Percentiles rank a stretch among this genome's conserved stretches.
These are phyloP conservation scores for Chloroceryle amazona DNA, from an alignment of 2,797 vertebrate genomes.

Conservation along the genomic window DNA sequence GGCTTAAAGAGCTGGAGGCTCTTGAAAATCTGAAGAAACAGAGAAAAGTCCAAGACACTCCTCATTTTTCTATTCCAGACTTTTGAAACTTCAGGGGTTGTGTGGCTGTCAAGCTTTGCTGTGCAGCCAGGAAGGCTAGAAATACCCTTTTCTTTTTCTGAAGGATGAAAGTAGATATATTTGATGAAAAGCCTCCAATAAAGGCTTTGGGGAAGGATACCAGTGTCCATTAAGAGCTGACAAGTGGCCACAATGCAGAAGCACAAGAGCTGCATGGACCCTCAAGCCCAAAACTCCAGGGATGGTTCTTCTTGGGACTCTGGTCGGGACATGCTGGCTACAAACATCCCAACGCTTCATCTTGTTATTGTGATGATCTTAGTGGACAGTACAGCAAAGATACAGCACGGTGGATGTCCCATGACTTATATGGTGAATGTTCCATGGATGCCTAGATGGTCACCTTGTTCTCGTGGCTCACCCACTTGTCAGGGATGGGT, in stretches of 20 bases:
- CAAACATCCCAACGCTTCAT: not conserved
- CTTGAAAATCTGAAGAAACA: not conserved
- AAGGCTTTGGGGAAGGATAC: not conserved
- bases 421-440: not conserved
- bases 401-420: not conserved
- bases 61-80: not conserved
- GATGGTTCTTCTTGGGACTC: not conserved
- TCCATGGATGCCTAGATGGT: not conserved
- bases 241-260: not conserved
- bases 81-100: not conserved
- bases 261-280: not conserved
- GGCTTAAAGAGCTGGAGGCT: not conserved
- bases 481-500: accelerated
- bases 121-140: not conserved
- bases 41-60: not conserved
- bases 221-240: not conserved
- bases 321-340: not conserved
- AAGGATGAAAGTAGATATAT: not conserved
- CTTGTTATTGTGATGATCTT: not conserved
- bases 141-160: not conserved
- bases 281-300: not conserved
- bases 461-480: not conserved
- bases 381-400: not conserved
- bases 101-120: not conserved
- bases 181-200: not conserved